Conservation (phyloP, 2,113 vertebrate species). For the Phaethornis superciliosus region DNA sequence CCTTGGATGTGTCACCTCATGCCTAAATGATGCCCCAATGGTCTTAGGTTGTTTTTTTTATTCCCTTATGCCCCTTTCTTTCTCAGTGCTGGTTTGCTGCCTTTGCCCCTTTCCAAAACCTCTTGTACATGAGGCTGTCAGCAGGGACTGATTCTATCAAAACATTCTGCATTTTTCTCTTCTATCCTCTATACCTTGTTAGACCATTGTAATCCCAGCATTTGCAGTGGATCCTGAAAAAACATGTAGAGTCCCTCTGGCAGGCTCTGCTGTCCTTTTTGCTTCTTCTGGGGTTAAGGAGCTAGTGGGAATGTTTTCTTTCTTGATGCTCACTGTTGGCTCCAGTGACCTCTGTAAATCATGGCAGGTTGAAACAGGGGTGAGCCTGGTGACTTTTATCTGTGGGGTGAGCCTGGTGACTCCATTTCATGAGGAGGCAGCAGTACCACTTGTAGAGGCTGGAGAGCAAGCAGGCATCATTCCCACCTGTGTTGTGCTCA, state of each 20-base stretch:
- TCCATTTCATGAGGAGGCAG: neutral
- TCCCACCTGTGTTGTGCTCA: neutral
- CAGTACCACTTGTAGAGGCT: neutral
- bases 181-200: neutral
- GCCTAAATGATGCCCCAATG: neutral
- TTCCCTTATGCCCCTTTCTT: neutral
- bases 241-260: neutral
- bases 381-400: neutral
- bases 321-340: neutral
- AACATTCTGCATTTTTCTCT: neutral
- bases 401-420: neutral
- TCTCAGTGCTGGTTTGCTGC: neutral
- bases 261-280: neutral
- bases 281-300: neutral
- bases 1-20: neutral
- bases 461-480: neutral
- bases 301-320: neutral
- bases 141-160: neutral
- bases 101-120: neutral
- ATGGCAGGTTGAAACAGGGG: neutral
- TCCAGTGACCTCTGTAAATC: neutral
- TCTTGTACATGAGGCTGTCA: neutral
- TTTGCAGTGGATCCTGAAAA: neutral
- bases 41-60: neutral
- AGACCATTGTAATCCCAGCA: neutral